Evolutionary conservation across 2,888 invertebrate species (phyloP).

Genomic region (Ramazzottius varieornatus): DNA sequence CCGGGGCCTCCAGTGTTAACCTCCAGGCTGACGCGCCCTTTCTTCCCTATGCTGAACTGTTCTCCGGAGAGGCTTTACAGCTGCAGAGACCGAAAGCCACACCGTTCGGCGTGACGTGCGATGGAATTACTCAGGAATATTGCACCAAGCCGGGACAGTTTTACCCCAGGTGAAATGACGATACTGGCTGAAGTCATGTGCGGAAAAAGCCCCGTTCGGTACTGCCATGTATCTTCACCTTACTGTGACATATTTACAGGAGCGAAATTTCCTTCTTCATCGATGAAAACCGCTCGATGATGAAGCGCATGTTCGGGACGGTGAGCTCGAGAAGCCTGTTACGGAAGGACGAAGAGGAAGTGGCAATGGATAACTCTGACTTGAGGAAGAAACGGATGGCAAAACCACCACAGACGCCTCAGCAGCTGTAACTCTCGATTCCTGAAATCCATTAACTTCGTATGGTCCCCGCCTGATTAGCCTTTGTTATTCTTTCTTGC

Average conservation of each 20-base stretch:
- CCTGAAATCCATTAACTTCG: no score
- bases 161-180: not conserved
- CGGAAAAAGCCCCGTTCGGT: not conserved
- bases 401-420: no score
- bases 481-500: no score
- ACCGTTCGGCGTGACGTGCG: not conserved
- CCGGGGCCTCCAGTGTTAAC: no score
- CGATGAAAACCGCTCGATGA: not conserved
- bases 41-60: no score
- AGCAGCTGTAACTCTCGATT: no score
- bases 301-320: not conserved
- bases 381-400: not conserved
- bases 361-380: not conserved
- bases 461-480: no score
- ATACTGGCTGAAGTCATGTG: not conserved
- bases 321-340: not conserved
- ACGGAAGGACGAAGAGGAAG: not conserved
- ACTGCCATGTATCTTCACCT: not conserved
- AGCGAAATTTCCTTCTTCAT: not conserved
- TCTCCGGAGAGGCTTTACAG: no score
- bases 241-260: not conserved
- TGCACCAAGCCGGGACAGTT: not conserved
- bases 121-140: not conserved
- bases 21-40: no score
- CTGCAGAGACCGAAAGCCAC: no score